phyloP scores from a whole-genome alignment of 1,140 invertebrate genomes.

The Harpegnathos saltator region DNA sequence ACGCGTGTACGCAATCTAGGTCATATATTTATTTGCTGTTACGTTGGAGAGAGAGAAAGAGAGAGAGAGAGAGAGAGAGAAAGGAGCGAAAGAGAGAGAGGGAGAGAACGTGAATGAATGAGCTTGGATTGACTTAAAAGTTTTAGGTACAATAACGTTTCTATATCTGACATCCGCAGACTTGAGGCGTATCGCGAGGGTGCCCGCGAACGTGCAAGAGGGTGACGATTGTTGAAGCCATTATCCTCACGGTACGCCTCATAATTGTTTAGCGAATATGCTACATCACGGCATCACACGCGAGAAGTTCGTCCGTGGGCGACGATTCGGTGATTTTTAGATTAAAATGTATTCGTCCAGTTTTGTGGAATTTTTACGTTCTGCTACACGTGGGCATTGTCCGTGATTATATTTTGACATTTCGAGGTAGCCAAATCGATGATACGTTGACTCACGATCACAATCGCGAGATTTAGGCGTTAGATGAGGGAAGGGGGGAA shows the following conservation, averaged over 20 bases:
- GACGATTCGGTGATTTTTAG: background rate
- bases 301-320: background rate
- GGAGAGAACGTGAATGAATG: conserved; percentile 58
- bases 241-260: conserved; percentile 16
- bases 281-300: conserved; percentile 51
- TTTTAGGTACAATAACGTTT: conserved; percentile 61
- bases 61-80: no score
- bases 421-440: background rate
- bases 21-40: conserved; percentile 80
- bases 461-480: background rate
- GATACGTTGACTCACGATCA: background rate
- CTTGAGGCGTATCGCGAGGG: conserved; percentile 22
- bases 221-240: conserved; percentile 45
- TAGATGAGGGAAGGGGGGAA: background rate
- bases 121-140: conserved; percentile 53
- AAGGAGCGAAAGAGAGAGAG: no score
- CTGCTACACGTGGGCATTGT: background rate
- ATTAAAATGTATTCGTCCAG: background rate
- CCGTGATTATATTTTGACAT: background rate
- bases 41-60: conserved; percentile 58
- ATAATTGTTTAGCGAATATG: conserved; percentile 64
- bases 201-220: background rate
- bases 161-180: conserved; percentile 46
- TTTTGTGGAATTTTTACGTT: background rate
- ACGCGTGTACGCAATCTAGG: conserved; percentile 50